These are phyloP conservation scores for Linnaemya tessellans DNA, from an alignment of 2,888 invertebrate genomes.

Conservation along the genomic window DNA sequence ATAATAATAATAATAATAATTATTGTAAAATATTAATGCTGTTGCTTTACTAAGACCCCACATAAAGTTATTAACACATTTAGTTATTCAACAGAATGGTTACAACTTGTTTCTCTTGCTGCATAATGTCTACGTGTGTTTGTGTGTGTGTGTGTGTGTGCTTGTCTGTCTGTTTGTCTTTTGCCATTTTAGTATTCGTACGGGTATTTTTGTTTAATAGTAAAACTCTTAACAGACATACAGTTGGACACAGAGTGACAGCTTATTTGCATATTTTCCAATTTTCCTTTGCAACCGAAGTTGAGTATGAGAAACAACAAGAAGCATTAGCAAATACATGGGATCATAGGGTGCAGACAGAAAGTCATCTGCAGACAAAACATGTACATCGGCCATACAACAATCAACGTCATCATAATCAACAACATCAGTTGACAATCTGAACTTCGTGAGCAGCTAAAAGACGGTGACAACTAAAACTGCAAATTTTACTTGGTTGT, in stretches of 20 bases:
- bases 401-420: conserved; percentile 54
- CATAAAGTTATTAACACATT: conserved; percentile 55
- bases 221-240: conserved; percentile 50
- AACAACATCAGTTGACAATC: conserved; percentile 54
- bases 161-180: conserved; percentile 41
- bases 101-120: background rate
- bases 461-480: background rate
- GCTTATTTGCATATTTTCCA: conserved; percentile 81
- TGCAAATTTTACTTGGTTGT: background rate
- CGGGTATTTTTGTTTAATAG: conserved; percentile 40
- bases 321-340: conserved; percentile 47
- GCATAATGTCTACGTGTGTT: background rate
- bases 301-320: conserved; percentile 13
- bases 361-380: conserved; percentile 69
- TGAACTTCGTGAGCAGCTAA: conserved; percentile 29
- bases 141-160: background rate
- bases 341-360: conserved; percentile 58
- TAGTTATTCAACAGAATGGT: conserved; percentile 47
- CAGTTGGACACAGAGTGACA: conserved; percentile 61
- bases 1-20: background rate
- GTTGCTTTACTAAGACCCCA: conserved; percentile 36
- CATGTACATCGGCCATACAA: conserved; percentile 56
- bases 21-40: conserved; percentile 33
- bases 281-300: conserved; percentile 78
- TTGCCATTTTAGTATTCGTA: conserved; percentile 65